Evolutionary conservation across 2,113 vertebrate genomes (phyloP), one percentile per base, ranked within the genome.

Genomic region (Dromas ardeola): DNA sequence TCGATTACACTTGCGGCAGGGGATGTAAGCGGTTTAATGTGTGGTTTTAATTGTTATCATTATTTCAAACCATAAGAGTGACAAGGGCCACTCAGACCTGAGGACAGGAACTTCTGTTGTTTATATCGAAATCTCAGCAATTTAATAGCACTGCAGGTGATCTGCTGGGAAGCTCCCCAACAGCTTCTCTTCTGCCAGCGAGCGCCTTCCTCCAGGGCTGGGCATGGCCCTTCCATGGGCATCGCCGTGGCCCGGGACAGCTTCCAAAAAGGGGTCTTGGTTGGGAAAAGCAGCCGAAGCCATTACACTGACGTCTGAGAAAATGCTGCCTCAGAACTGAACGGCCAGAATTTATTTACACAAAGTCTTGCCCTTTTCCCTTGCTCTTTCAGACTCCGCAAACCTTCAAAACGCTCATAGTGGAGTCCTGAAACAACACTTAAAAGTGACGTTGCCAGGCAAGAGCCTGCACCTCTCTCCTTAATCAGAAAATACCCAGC

Each of bases 21-120:
- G 66, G 21, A 72, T 2, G n/a, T 53, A 47, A 29, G 69, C 5
- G 4, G 22, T 47, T 47, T 12, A 62, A 87, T 1, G 38, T 4
- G 67, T 38, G 82, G 30, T 11, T 93, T 94, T 91, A 95, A 91
- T 91, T 95, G 95, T 94, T 17, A 4, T 29, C 87, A 45, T 93
- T 52, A 66, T 74, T 85, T 42, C 94, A 70, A 79, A 66, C 11
- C 56, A 20, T 40, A 16, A 43, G 10, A 81, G 82, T 74, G 94
- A 94, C 94, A 89, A 61, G 80, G 47, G 62, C 66, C 52, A 77
- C 77, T 79, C 86, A 42, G 49, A 87, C n/a, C 86, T 1, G 43
- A 36, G 81, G 69, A 96, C n/a, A 49, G 61, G 70, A 67, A 17
- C 3, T 27, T 55, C 45, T 22, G 59, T 0, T 26, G 76, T 27